Percentiles rank a stretch among this genome's conserved stretches.
Conservation (phyloP, 2,797 vertebrate genomes). For the Anas bernieri region DNA sequence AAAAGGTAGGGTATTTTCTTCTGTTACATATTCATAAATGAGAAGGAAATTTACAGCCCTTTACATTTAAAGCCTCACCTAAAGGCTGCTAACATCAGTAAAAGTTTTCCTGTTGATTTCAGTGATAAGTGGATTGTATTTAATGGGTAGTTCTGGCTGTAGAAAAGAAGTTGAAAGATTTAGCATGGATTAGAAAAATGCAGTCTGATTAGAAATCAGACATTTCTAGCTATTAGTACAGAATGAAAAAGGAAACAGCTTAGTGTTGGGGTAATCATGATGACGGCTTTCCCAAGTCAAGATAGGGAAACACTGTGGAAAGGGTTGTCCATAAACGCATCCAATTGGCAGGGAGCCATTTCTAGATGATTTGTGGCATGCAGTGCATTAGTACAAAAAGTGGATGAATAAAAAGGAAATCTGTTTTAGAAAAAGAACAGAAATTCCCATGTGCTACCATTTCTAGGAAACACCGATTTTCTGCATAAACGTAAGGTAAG, state of each 20-base stretch:
- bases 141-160: not conserved
- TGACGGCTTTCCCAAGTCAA: not conserved
- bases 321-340: not conserved
- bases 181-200: not conserved
- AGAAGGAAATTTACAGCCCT: not conserved
- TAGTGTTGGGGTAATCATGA: not conserved
- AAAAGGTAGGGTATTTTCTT: conserved; percentile 6
- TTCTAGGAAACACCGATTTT: conserved; percentile 57
- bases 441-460: conserved; percentile 1
- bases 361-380: conserved; percentile 16
- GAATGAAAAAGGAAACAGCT: not conserved
- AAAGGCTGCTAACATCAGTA: not conserved
- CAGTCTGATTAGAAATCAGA: conserved; percentile 11
- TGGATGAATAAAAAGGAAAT: not conserved
- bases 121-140: not conserved
- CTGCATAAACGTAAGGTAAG: conserved; percentile 13
- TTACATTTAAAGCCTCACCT: not conserved
- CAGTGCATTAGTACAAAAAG: conserved; percentile 17
- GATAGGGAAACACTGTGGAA: not conserved
- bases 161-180: conserved; percentile 4
- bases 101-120: not conserved
- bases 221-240: not conserved
- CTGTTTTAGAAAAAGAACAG: conserved; percentile 21
- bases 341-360: not conserved
- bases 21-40: not conserved